These are phyloP conservation scores for Glaucomys volans DNA, from an alignment of 2,113 vertebrate species.

Conservation along the genomic window DNA sequence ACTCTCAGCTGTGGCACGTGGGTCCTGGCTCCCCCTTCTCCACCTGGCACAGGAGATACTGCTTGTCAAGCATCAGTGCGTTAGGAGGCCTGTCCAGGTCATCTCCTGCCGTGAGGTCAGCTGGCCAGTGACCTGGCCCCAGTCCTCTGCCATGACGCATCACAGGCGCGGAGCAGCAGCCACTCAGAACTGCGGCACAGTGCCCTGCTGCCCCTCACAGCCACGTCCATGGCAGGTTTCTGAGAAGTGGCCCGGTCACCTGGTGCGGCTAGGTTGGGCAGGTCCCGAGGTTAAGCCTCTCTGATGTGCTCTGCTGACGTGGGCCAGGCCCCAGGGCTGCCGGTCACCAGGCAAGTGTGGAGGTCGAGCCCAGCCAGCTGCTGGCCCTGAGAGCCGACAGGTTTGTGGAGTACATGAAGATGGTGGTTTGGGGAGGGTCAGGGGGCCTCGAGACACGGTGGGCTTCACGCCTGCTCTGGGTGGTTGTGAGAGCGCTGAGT, in stretches of 20 bases:
- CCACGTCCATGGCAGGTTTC: neutral
- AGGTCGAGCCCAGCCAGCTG: too few relatives aligned
- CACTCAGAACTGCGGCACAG: neutral
- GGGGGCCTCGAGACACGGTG: neutral
- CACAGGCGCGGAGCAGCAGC: too few relatives aligned
- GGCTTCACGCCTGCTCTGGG: too few relatives aligned
- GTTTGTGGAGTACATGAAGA: accelerated
- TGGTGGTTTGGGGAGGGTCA: neutral
- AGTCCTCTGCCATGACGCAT: neutral
- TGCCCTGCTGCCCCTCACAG: neutral
- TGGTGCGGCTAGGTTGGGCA: neutral
- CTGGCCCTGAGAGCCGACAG: accelerated
- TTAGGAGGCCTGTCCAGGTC: neutral
- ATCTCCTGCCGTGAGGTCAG: neutral
- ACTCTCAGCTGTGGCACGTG: too few relatives aligned
- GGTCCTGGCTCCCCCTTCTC: neutral
- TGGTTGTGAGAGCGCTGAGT: neutral
- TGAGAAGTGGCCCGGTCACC: accelerated
- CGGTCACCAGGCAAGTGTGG: neutral
- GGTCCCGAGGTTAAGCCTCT: neutral
- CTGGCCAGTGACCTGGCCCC: neutral
- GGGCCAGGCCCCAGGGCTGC: neutral
- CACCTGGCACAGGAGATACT: neutral
- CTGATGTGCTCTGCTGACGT: neutral
- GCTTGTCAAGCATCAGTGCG: neutral